These are phyloP conservation scores for Delphinus delphis DNA, from an alignment of 2,113 vertebrate species.

Conservation along the genomic window DNA sequence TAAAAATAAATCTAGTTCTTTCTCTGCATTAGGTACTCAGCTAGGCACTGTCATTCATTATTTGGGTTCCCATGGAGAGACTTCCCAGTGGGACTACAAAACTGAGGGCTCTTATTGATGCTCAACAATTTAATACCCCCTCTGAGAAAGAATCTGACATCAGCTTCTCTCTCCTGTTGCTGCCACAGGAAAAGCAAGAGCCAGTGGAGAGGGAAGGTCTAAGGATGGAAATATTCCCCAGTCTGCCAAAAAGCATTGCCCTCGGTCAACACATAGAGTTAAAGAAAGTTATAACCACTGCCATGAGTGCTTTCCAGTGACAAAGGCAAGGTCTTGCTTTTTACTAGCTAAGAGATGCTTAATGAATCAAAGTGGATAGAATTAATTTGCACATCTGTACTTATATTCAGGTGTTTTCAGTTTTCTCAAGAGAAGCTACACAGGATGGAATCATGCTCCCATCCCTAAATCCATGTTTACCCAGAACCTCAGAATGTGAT, in stretches of 20 bases:
- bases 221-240: background rate
- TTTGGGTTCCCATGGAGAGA: constrained; percentile 30
- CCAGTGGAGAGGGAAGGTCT: background rate
- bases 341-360: background rate
- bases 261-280: background rate
- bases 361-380: background rate
- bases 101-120: background rate
- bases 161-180: background rate
- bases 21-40: background rate
- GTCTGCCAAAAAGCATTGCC: background rate
- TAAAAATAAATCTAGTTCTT: constrained; percentile 39
- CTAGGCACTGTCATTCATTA: background rate
- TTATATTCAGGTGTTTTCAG: background rate
- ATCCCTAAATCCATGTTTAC: background rate
- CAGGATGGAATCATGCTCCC: background rate
- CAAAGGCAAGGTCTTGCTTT: background rate
- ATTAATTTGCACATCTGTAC: background rate
- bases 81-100: background rate
- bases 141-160: background rate
- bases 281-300: background rate
- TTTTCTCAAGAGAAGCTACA: background rate
- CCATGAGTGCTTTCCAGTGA: background rate
- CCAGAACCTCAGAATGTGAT: background rate
- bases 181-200: background rate
- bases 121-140: background rate